These are phyloP conservation scores for Tachycineta bicolor DNA, from an alignment of 2,113 vertebrate genomes.

Conservation along the genomic window DNA sequence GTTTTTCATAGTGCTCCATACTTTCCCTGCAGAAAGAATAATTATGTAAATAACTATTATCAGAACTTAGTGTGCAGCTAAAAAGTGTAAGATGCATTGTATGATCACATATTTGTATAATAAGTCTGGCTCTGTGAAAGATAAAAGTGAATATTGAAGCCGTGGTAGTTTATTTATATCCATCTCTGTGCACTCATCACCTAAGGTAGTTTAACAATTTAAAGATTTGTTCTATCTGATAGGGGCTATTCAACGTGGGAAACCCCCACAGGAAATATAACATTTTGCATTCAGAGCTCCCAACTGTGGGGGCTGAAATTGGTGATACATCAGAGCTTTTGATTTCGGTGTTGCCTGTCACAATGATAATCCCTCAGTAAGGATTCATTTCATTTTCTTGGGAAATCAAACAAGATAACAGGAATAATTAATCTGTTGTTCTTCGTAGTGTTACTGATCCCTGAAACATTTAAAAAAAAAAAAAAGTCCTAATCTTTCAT, in stretches of 20 bases:
- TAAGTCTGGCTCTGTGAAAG: conserved; percentile 25
- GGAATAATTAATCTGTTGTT: conserved; percentile 17
- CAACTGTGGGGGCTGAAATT: background rate
- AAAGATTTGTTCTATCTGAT: conserved; percentile 28
- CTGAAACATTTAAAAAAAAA: background rate
- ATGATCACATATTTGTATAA: conserved; percentile 13
- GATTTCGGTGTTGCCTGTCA: background rate
- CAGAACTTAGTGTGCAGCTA: background rate
- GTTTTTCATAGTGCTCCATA: background rate
- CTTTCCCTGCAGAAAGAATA: conserved; percentile 63
- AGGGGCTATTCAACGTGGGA: background rate
- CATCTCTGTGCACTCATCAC: background rate
- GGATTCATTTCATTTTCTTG: background rate
- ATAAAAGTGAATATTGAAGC: conserved; percentile 38
- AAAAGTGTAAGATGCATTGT: conserved; percentile 15
- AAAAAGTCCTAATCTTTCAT: background rate
- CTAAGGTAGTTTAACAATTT: conserved; percentile 30
- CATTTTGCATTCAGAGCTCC: background rate
- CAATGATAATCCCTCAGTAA: background rate
- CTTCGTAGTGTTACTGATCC: background rate
- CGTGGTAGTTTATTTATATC: conserved; percentile 18
- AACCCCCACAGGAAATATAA: conserved; percentile 19
- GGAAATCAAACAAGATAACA: conserved; percentile 29
- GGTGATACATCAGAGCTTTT: background rate
- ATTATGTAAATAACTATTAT: conserved; percentile 65